Evolutionary conservation across 2,888 invertebrate genomes (phyloP), one percentile per base, ranked within the genome.

Genomic region (Junonia oenone): DNA sequence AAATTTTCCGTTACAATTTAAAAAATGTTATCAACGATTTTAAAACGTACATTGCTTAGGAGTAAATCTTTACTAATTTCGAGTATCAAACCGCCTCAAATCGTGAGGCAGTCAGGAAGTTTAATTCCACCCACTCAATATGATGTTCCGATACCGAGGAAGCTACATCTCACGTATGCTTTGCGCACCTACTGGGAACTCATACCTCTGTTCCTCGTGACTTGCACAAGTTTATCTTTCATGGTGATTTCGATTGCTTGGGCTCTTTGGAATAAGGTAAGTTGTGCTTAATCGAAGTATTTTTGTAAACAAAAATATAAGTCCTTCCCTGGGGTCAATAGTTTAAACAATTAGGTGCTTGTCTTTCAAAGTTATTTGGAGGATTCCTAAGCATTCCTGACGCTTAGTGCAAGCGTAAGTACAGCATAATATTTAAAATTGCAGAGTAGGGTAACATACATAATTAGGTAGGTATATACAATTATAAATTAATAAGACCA

Each of bases 61-160:
- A 47, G 48, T 5, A 22, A 19, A 38, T 15, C 37, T 0, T 29
- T 62, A 14, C 26, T 62, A 8, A 53, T 40, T 11, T 51, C 47
- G 56, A 63, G 68, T 8, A 62, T 61, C 3, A 48, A 55, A 6
- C 49, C 48, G 0, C 2, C 26, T 8, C 45, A 17, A 0, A 27
- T 53, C 33, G 37, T 54, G 13, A 52, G 62, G 15, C 49, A 56
- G 13, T 27, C 33, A 5, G 61, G 63, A 9, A 67, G 71, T 13
- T 9, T 75, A 13, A 38, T 88, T 1, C 85, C 85, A 0, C 71
- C 78, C 0, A 60, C 55, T n/a, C 89, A 89, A 68, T 89, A 89
- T 61, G 83, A 86, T 45, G 51, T 65, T 1, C 75, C 78, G 0
- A 52, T 70, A 0, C 73, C 83, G 0, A 69, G 67, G n/a, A 76